phyloP scores from a whole-genome alignment of 2,113 vertebrate genomes.

The Eubucco bourcierii region DNA sequence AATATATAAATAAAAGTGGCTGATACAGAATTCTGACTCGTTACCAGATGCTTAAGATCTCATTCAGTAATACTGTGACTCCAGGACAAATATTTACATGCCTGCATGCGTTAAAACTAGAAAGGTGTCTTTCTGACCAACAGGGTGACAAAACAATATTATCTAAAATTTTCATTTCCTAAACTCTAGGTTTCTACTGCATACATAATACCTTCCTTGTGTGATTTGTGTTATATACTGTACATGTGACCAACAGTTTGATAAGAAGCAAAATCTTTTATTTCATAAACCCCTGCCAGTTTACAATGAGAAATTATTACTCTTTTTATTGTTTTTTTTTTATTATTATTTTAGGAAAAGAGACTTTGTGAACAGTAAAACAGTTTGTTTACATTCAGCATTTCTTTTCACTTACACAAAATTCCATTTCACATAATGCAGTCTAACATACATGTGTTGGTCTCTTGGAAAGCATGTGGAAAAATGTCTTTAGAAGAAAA shows the following conservation, averaged over 20 bases:
- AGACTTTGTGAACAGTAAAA: slow-evolving; percentile 87
- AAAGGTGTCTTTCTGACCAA: slow-evolving; percentile 97
- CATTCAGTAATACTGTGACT: slow-evolving; percentile 99
- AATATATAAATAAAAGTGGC: slow-evolving; percentile 83
- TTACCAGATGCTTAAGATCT: slow-evolving; percentile 92
- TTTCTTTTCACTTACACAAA: slow-evolving; percentile 76
- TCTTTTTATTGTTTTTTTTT: slow-evolving; percentile 65
- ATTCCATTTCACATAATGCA: slow-evolving; percentile 68
- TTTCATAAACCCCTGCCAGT: slow-evolving; percentile 77
- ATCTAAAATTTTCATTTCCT: slow-evolving; percentile 85
- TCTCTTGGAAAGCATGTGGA: slow-evolving; percentile 72
- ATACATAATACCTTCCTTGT: slow-evolving; percentile 98
- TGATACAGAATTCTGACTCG: slow-evolving; percentile 76
- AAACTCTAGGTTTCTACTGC: slow-evolving; percentile 97
- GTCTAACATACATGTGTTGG: slow-evolving; percentile 69
- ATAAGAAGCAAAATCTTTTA: slow-evolving; percentile 77
- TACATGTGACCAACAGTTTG: slow-evolving; percentile 89
- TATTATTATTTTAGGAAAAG: slow-evolving; percentile 80
- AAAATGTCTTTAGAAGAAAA: slow-evolving; percentile 77
- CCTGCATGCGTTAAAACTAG: slow-evolving; percentile 99
- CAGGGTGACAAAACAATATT: slow-evolving; percentile 95
- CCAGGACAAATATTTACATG: slow-evolving; percentile 99
- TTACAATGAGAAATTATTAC: slow-evolving; percentile 77
- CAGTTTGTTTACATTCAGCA: slow-evolving; percentile 85
- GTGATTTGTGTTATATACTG: slow-evolving; percentile 95